Percentiles rank a stretch among this genome's conserved stretches.
Conservation (phyloP, 2,888 invertebrate species). For the Hyposoter dolosus region DNA sequence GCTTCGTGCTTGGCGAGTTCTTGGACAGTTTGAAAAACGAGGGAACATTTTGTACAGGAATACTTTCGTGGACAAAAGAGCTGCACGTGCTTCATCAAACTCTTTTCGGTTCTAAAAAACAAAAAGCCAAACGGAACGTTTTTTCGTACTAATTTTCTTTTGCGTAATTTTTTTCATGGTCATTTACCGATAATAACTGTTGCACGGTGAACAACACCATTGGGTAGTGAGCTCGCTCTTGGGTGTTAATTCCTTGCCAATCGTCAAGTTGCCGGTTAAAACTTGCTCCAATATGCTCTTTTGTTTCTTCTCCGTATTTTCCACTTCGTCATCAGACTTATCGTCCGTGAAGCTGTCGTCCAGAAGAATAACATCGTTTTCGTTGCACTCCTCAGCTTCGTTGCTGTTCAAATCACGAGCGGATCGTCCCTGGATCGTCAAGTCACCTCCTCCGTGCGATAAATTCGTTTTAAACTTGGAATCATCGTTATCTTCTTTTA, state of each 20-base stretch:
- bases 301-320: conserved; percentile 72
- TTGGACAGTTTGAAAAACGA: conserved; percentile 76
- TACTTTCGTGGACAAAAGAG: conserved; percentile 78
- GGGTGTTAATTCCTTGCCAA: conserved; percentile 76
- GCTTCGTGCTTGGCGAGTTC: conserved; percentile 80
- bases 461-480: conserved; percentile 29
- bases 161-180: not conserved
- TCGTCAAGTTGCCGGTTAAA: conserved; percentile 77
- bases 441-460: not conserved
- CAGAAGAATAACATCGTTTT: conserved; percentile 53
- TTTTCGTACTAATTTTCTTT: not conserved
- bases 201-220: conserved; percentile 82
- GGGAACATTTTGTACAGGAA: conserved; percentile 78
- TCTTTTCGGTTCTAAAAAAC: conserved; percentile 75
- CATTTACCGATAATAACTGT: conserved; percentile 79
- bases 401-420: conserved; percentile 16
- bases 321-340: conserved; percentile 45
- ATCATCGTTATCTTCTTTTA: conserved; percentile 76
- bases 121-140: not conserved
- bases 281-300: conserved; percentile 81
- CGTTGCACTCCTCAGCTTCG: conserved; percentile 36
- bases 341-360: conserved; percentile 49
- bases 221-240: conserved; percentile 75
- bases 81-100: conserved; percentile 79
- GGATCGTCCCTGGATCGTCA: conserved; percentile 18